Evolutionary conservation across 2,888 invertebrate species (phyloP).

Genomic region (Gymnosoma rotundatum): DNA sequence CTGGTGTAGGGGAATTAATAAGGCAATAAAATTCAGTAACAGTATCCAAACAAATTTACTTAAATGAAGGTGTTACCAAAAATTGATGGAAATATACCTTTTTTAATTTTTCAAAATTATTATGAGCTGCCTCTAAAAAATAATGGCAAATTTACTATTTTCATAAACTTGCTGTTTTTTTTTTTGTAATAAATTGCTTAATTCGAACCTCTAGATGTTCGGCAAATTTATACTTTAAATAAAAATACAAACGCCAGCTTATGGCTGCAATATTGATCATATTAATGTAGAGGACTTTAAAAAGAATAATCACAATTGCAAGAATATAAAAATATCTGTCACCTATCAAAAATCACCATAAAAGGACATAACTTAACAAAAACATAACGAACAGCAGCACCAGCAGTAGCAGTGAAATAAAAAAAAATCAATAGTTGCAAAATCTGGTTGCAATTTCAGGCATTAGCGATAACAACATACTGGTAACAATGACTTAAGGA

Average conservation of each 20-base stretch:
- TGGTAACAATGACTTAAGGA: constrained; percentile 58
- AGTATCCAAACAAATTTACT: no score
- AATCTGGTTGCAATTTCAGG: constrained; percentile 35
- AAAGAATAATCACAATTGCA: constrained; percentile 62
- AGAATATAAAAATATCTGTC: constrained; percentile 75
- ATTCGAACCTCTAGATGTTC: no score
- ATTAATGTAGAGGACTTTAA: constrained; percentile 6
- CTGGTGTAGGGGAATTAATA: no score
- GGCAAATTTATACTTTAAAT: not conserved
- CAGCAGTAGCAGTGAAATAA: constrained; percentile 36
- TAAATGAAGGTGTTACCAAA: no score
- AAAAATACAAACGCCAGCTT: not conserved
- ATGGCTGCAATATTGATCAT: no score
- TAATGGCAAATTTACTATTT: no score
- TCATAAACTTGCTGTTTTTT: no score
- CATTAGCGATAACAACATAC: constrained; percentile 48
- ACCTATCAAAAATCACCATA: constrained; percentile 81
- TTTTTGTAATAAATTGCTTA: no score
- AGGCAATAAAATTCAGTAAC: no score
- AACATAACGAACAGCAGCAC: constrained; percentile 60
- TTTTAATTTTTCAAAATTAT: no score
- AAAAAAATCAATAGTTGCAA: constrained; percentile 39
- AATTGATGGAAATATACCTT: no score
- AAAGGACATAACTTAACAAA: constrained; percentile 78
- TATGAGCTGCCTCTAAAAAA: no score